These are phyloP conservation scores for Pampus argenteus DNA, from an alignment of 2,797 vertebrate species.

Conservation along the genomic window DNA sequence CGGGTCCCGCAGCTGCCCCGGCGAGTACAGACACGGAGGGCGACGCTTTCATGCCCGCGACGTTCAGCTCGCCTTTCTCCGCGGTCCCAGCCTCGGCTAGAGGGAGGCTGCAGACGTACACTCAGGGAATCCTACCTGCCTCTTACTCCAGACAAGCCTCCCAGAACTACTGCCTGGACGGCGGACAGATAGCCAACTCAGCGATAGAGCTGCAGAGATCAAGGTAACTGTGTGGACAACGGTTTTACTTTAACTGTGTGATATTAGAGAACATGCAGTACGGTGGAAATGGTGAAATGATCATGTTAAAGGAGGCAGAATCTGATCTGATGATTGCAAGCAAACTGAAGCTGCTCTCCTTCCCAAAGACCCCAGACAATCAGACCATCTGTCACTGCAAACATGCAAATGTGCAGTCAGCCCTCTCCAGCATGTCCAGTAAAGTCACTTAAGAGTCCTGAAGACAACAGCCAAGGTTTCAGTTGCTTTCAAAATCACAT, in stretches of 20 bases:
- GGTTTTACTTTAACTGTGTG: conserved; percentile 15
- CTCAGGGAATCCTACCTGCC: conserved; percentile 92
- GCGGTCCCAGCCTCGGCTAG: conserved; percentile 83
- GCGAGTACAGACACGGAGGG: conserved; percentile 73
- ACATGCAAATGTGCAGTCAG: conserved; percentile 1
- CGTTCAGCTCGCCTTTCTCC: conserved; percentile 84
- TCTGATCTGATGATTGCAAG: conserved; percentile 20
- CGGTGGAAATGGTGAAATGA: background rate
- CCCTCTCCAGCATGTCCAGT: background rate
- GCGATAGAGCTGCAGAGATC: conserved; percentile 93
- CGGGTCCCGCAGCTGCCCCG: conserved; percentile 59
- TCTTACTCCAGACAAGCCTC: conserved; percentile 86
- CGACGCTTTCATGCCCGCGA: conserved; percentile 82
- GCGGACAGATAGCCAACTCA: conserved; percentile 84
- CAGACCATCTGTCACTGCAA: background rate
- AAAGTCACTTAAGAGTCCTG: background rate
- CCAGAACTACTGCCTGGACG: conserved; percentile 89
- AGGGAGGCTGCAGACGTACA: conserved; percentile 94
- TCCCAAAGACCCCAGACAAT: too few relatives aligned
- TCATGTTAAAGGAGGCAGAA: conserved; percentile 34
- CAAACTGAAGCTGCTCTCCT: background rate
- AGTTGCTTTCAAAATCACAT: conserved; percentile 1
- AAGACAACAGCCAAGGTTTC: background rate
- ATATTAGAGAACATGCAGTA: conserved; percentile 3
- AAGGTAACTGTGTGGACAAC: conserved; percentile 81